Percentiles rank a stretch among this genome's conserved stretches.
Evolutionary conservation across 2,797 vertebrate species (phyloP).

Genomic region (Betta splendens): DNA sequence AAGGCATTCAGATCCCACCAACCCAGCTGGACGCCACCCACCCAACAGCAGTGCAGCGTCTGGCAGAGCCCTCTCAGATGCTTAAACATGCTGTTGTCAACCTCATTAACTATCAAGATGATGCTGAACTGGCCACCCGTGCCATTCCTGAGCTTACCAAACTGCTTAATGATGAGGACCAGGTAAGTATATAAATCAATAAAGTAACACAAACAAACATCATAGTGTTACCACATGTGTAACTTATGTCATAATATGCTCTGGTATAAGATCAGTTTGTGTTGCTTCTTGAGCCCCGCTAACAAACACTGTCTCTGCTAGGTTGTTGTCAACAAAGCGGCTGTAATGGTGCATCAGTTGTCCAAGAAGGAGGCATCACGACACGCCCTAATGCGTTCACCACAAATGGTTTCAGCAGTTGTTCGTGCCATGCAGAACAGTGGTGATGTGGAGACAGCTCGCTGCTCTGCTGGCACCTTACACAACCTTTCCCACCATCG

Average conservation of each 20-base stretch:
- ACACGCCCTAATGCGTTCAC: slow-evolving; percentile 97
- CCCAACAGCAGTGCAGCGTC: slow-evolving; percentile 95
- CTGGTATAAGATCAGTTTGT: background rate
- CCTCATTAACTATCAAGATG: slow-evolving; percentile 98
- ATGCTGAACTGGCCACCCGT: slow-evolving; percentile 96
- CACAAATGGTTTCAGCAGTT: slow-evolving; percentile 98
- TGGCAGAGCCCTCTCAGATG: slow-evolving; percentile 99
- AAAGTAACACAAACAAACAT: background rate
- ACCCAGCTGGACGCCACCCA: slow-evolving; percentile 94
- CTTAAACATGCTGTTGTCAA: slow-evolving; percentile 98
- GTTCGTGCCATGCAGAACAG: slow-evolving; percentile 99
- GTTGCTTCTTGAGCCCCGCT: background rate
- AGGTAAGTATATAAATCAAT: slow-evolving; percentile 76
- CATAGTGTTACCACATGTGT: background rate
- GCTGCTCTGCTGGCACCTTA: slow-evolving; percentile 95
- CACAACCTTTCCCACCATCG: slow-evolving; percentile 98
- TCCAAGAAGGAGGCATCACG: slow-evolving; percentile 99
- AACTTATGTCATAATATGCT: background rate
- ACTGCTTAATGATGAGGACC: slow-evolving; percentile 97
- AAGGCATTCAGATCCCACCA: slow-evolving; percentile 95
- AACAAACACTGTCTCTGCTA: slow-evolving; percentile 48
- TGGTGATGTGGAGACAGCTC: slow-evolving; percentile 94
- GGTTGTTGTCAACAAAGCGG: slow-evolving; percentile 99
- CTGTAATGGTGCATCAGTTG: slow-evolving; percentile 98
- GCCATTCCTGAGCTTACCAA: slow-evolving; percentile 98